Evolutionary conservation across 2,888 invertebrate genomes (phyloP).

Genomic region (Rhabditoides inermis): DNA sequence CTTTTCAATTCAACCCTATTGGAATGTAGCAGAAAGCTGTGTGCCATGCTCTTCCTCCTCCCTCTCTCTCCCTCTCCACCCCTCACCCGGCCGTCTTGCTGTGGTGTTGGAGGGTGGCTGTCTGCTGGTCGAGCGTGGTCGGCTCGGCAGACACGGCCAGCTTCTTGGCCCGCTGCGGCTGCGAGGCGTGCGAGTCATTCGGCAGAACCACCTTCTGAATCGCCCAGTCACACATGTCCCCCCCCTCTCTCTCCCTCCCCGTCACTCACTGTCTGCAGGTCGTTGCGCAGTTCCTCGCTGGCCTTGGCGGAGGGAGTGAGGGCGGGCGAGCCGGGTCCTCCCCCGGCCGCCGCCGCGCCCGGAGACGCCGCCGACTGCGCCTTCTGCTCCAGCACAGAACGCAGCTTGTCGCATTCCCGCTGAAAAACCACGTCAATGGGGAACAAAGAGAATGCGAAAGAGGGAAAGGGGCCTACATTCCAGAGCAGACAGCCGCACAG

Average conservation of each 20-base stretch:
- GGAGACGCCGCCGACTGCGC: slow-evolving; percentile 48
- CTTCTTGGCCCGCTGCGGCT: slow-evolving; percentile 52
- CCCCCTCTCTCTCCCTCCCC: background rate
- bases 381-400: slow-evolving; percentile 57
- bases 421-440: slow-evolving; percentile 30
- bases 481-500: too few relatives aligned
- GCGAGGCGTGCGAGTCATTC: slow-evolving; percentile 15
- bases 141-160: slow-evolving; percentile 57
- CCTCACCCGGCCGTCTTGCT: slow-evolving; percentile 45
- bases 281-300: background rate
- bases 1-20: too few relatives aligned
- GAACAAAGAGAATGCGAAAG: background rate
- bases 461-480: too few relatives aligned
- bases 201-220: slow-evolving; percentile 25
- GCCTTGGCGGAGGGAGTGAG: too few relatives aligned
- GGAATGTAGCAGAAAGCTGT: too few relatives aligned
- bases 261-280: slow-evolving; percentile 3
- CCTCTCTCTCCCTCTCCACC: too few relatives aligned
- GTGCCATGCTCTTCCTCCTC: too few relatives aligned
- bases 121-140: slow-evolving; percentile 43
- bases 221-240: background rate
- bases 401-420: slow-evolving; percentile 55
- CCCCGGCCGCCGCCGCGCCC: too few relatives aligned
- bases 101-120: slow-evolving; percentile 47
- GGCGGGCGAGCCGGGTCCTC: too few relatives aligned